Evolutionary conservation across 2,888 invertebrate genomes (phyloP), one percentile per base, ranked within the genome.

Genomic region (Villa cingulata): DNA sequence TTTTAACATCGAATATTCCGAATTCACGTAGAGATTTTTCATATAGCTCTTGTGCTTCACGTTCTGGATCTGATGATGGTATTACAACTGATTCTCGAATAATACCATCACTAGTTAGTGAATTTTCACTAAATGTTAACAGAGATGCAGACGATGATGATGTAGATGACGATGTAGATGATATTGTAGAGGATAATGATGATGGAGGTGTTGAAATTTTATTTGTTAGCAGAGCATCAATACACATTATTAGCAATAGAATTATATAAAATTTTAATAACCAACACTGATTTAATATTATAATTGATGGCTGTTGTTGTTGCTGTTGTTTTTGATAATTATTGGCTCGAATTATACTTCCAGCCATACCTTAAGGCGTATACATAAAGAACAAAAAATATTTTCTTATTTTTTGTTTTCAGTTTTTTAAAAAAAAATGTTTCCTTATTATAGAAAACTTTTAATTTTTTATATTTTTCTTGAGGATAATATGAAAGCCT

Each of bases 41-140:
- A 53, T 70, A 69, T 2, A 70, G 55, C 44, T 63, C 58, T 53
- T 64, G 64, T 1, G 69, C 69, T 54, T 70, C 70, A 9, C 61
- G 60, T 54, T 70, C 70, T 3, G 68, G 59, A 58, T 69, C 66
- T 23, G 57, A 56, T 20, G 65, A 64, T 34, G 69, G 62, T 45
- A 68, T 56, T 58, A 69, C 61, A 10, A 69, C 62, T 45, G 66
- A 65, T 56, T 69, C 69, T 41, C 66, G 59, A 49, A 57, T 51
- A n/a, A 48, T 40, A 42, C 49, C 43, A 43, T 45, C 48, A 34
- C 37, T 43, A 12, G 38, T 49, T 18, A 64, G 61, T 49, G 60
- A 58, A 44, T 54, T 51, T 32, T 53, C 52, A 49, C 37, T 48
- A 29, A 44, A 15, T n/a, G 47, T 47, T 23, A 37, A 37, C 40